Percentiles rank a stretch among this genome's conserved stretches.
Conservation (phyloP, 2,888 invertebrate species). For the Ecdyonurus torrentis region DNA sequence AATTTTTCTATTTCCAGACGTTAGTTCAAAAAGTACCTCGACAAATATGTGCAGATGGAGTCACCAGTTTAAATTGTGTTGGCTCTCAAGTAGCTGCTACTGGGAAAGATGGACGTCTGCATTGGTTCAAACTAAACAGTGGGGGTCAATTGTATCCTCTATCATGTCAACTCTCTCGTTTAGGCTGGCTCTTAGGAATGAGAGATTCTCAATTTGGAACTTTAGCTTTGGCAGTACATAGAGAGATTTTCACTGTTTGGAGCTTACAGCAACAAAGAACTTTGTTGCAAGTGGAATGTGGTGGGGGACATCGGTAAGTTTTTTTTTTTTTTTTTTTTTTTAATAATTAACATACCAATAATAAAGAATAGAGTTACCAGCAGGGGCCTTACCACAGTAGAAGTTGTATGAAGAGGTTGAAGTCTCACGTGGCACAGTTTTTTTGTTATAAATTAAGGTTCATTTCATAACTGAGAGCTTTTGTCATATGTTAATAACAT, state of each 20-base stretch:
- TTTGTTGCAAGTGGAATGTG: not conserved
- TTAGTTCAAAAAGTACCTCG: not conserved
- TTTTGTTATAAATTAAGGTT: no score
- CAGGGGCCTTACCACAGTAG: no score
- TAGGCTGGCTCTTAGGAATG: not conserved
- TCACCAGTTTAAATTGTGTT: not conserved
- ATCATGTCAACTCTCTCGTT: not conserved
- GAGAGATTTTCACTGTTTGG: not conserved
- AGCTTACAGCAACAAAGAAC: not conserved
- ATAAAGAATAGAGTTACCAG: no score
- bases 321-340: no score
- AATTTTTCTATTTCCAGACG: not conserved
- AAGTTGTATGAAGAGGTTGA: no score
- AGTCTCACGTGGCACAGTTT: no score
- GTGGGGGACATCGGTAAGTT: not conserved
- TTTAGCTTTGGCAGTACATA: not conserved
- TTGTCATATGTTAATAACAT: no score
- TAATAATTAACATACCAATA: no score
- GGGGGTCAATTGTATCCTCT: not conserved
- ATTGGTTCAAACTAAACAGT: not conserved
- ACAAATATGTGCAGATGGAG: not conserved
- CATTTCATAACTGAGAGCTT: no score
- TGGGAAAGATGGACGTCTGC: not conserved
- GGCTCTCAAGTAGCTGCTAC: not conserved
- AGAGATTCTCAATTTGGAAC: not conserved